Percentiles rank a stretch among this genome's conserved stretches.
phyloP scores from a whole-genome alignment of 2,113 vertebrate genomes.

The Dinomys branickii region DNA sequence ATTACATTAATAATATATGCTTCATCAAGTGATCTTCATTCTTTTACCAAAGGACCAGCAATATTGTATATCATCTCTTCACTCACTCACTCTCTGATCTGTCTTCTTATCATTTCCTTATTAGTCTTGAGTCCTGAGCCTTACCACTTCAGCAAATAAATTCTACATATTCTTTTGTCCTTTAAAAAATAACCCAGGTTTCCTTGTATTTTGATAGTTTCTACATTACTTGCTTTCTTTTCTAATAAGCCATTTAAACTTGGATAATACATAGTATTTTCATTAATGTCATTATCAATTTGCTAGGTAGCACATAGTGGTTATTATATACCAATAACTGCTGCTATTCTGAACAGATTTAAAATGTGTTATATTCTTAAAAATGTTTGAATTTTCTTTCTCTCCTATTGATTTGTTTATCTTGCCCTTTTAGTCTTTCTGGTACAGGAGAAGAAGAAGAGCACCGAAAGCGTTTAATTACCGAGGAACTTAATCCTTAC shows the following conservation, averaged over 20 bases:
- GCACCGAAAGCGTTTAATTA: neutral
- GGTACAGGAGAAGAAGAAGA: neutral
- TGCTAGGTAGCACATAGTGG: neutral
- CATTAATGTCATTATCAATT: neutral
- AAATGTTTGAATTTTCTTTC: neutral
- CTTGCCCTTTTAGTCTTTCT: slow-evolving; percentile 11
- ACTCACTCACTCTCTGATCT: neutral
- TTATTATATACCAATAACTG: neutral
- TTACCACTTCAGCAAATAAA: neutral
- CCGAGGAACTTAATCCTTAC: neutral
- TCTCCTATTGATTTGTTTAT: neutral
- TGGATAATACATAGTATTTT: neutral
- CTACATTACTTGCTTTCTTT: neutral
- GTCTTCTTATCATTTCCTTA: neutral
- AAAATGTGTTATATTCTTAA: neutral
- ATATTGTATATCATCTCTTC: neutral
- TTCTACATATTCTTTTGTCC: neutral
- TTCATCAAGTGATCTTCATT: slow-evolving; percentile 7
- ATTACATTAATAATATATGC: neutral
- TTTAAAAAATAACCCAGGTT: neutral
- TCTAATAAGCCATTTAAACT: slow-evolving; percentile 30
- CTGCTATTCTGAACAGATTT: slow-evolving; percentile 46
- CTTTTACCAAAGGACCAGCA: neutral
- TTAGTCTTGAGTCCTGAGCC: neutral
- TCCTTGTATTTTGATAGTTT: neutral